These are phyloP conservation scores for Hoplodrina ambigua DNA, from an alignment of 2,888 invertebrate species.

Conservation along the genomic window DNA sequence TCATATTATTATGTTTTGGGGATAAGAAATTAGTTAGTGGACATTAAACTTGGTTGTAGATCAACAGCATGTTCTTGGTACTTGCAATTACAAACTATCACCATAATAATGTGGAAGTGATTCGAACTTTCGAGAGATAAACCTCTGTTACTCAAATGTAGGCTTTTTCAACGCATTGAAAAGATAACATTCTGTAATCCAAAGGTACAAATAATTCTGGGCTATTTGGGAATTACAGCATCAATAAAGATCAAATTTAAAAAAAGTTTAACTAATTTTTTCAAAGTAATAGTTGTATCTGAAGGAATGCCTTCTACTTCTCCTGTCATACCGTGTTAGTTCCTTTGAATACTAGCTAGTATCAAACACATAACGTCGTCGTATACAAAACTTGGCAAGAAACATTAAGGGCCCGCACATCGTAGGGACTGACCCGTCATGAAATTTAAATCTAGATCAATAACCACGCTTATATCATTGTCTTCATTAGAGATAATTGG, in stretches of 20 bases:
- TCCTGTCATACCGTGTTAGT: too few relatives aligned
- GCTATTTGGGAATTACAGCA: neutral
- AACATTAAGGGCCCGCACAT: constrained; percentile 89
- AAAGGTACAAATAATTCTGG: neutral
- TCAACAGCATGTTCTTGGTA: constrained; percentile 69
- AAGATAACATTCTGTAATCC: neutral
- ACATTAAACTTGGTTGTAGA: constrained; percentile 86
- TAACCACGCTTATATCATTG: constrained; percentile 91
- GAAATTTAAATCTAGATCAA: constrained; percentile 91
- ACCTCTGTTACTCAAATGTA: too few relatives aligned
- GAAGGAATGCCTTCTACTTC: neutral
- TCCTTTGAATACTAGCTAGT: constrained; percentile 47
- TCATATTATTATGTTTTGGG: constrained; percentile 90
- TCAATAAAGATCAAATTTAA: too few relatives aligned
- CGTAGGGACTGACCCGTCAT: constrained; percentile 90
- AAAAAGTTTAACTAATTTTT: too few relatives aligned
- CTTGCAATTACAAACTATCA: constrained; percentile 23
- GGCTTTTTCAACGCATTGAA: neutral
- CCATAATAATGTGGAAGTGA: neutral
- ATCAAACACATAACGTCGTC: constrained; percentile 70
- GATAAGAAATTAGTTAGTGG: constrained; percentile 91
- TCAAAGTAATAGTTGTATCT: neutral
- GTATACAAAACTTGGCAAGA: constrained; percentile 85
- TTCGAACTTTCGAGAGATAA: too few relatives aligned
- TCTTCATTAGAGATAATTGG: constrained; percentile 91